Base-by-base conservation (phyloP, 1,140 invertebrate species). In the Tribolium castaneum region DNA sequence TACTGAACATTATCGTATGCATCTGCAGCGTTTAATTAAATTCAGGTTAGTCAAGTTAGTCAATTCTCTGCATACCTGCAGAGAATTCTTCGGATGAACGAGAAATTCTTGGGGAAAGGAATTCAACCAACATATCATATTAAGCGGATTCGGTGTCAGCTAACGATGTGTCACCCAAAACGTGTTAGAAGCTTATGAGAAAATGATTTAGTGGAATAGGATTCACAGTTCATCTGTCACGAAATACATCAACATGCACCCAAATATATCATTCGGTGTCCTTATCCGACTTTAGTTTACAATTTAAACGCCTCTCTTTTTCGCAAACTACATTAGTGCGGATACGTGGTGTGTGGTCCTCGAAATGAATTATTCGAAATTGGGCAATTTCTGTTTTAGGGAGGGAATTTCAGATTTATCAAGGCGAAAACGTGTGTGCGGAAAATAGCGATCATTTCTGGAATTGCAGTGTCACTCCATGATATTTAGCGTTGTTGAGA, bases 141-240 rank as follows among this genome's bases (percentile, higher is more conserved):
- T 62, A 77, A 78, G 52, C 78, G 78, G 62, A 81, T 80, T 75
- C 66, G 70, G 77, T 79, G 77, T 79, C 80, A 81, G 59, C 79
- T 83, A 83, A 83, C 81, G 81, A 83, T 76, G 49, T 79, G 78
- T 82, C 77, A 80, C 81, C 79, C 80, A 79, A 80, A 77, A 77
- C 77, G 70, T 66, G 78, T 74, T 81, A 59, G 71, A 74, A 77
- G 77, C 80, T 81, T 82, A 83, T 76, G 81, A 84, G 82, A 79
- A 82, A 82, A 85, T 85, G 84, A 85, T 85, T 85, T 84, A 85
- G 81, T 85, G 83, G 79, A 83, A 84, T 78, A 82, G 84, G 85
- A 86, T 85, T 86, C 84, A 85, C 85, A 86, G 85, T 84, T 86
- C 85, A 84, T 85, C 83, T 86, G 83, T 83, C 84, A 84, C 77